These are phyloP conservation scores for Corynorhinus townsendii DNA, from an alignment of 2,113 vertebrate species.

Conservation along the genomic window DNA sequence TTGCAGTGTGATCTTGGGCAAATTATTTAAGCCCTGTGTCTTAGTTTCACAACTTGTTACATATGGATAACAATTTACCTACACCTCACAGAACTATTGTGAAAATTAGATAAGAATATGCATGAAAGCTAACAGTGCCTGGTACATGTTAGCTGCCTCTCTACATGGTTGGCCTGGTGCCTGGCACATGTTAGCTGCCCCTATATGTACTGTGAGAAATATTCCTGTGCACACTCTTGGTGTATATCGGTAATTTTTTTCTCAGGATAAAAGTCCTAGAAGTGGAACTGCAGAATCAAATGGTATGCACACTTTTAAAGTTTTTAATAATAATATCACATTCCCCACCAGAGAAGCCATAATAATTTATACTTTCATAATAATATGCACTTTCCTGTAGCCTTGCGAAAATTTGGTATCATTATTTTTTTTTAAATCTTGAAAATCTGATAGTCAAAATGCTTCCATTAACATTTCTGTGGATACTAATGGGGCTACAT, in stretches of 20 bases:
- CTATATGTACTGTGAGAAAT: background rate
- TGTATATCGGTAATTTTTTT: background rate
- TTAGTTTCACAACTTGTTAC: background rate
- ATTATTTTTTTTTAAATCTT: background rate
- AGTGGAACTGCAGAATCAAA: background rate
- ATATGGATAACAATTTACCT: background rate
- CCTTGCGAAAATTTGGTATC: background rate
- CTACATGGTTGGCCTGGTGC: fast-evolving
- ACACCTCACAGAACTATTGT: background rate
- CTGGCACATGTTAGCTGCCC: background rate
- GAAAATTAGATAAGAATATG: background rate
- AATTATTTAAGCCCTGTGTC: background rate
- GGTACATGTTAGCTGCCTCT: background rate
- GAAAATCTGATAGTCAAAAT: background rate
- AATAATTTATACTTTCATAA: background rate
- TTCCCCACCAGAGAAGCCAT: background rate
- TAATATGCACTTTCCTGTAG: background rate
- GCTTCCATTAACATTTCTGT: background rate
- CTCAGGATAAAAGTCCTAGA: background rate
- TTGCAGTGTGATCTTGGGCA: background rate
- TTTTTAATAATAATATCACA: background rate
- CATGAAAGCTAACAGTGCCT: background rate
- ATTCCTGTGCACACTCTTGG: background rate
- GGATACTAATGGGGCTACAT: background rate
- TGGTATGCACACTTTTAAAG: background rate